These are phyloP conservation scores for Nibea coibor DNA, from an alignment of 2,113 vertebrate species.

Conservation along the genomic window DNA sequence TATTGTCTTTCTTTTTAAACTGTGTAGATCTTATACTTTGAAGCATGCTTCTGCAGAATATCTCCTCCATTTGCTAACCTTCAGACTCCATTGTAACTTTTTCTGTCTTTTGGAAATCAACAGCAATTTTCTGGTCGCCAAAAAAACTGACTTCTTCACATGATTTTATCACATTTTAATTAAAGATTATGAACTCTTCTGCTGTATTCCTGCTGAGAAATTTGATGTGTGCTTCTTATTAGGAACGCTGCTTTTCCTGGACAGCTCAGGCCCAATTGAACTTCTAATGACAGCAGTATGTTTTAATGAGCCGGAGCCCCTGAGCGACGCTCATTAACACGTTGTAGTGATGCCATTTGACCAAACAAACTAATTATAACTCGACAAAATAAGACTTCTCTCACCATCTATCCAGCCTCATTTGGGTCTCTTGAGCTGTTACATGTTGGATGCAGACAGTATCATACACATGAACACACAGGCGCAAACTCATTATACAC, in stretches of 20 bases:
- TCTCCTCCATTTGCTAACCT: background rate
- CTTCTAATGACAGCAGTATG: conserved; percentile 20
- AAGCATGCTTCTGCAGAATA: background rate
- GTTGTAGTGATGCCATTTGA: background rate
- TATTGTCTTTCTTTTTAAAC: too few species aligned
- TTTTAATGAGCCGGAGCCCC: conserved; percentile 31
- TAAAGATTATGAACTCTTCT: background rate
- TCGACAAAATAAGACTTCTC: background rate
- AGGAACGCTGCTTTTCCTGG: background rate
- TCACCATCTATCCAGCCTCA: background rate
- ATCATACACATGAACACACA: background rate
- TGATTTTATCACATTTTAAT: background rate
- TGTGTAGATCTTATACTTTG: too few species aligned
- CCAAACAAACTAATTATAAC: conserved; percentile 22
- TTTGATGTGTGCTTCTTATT: background rate
- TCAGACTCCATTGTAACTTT: background rate
- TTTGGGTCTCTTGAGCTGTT: background rate
- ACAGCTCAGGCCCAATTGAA: conserved; percentile 30
- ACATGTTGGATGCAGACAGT: background rate
- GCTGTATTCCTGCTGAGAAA: conserved; percentile 3
- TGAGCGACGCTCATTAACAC: conserved; percentile 27
- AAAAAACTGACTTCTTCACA: background rate
- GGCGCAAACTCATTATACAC: background rate
- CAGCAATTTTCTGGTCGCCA: background rate
- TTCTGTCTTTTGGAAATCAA: background rate